These are phyloP conservation scores for Vipera latastei DNA, from an alignment of 2,797 vertebrate species.

Conservation along the genomic window DNA sequence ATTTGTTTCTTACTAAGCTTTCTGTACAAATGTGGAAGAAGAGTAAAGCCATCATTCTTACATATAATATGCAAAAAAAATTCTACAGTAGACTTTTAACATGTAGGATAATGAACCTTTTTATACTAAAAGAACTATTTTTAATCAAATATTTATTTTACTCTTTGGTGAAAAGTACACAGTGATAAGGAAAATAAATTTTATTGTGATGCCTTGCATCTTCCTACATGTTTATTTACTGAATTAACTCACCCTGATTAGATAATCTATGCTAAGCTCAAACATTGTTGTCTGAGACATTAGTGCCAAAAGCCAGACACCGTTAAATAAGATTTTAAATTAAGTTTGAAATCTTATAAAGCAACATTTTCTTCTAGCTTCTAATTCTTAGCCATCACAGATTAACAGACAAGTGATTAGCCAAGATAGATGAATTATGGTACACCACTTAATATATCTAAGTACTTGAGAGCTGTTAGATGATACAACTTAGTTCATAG, in stretches of 20 bases:
- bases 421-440: neutral
- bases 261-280: neutral
- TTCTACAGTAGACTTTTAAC: neutral
- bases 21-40: constrained; percentile 24
- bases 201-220: neutral
- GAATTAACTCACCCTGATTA: neutral
- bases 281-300: neutral
- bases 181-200: neutral
- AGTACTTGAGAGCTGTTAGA: neutral
- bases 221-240: neutral
- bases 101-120: neutral
- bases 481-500: neutral
- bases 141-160: neutral
- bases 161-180: neutral
- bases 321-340: neutral
- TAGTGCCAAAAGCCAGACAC: neutral
- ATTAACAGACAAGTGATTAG: neutral
- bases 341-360: neutral
- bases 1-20: constrained; percentile 43
- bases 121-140: neutral
- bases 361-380: neutral
- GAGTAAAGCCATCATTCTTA: neutral
- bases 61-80: neutral
- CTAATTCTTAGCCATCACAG: neutral
- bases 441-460: neutral